A percentile compares a stretch with the other conserved stretches of the same genome.
Evolutionary conservation across 1,140 invertebrate species (phyloP).

Genomic region (Tetramorium alpestre): DNA sequence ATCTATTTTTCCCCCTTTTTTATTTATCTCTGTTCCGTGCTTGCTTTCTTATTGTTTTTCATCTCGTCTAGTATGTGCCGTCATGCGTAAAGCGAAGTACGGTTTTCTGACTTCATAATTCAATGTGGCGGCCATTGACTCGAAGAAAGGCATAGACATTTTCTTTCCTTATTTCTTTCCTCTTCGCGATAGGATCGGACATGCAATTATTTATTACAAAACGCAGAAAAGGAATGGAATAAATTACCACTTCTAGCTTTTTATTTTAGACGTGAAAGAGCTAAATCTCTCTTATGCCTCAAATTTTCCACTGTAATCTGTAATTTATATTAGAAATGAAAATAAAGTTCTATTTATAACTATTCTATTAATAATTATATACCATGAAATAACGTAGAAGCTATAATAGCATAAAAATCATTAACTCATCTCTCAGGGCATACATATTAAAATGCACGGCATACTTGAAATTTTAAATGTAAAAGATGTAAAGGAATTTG

Average conservation of each 20-base stretch:
- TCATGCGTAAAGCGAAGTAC: slow-evolving; percentile 1
- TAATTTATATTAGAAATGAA: background rate
- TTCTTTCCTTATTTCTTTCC: background rate
- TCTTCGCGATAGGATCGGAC: background rate
- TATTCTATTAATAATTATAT: too few relatives aligned
- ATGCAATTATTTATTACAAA: background rate
- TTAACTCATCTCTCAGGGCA: background rate
- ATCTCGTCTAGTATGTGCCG: background rate
- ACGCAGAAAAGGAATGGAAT: background rate
- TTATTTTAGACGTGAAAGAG: background rate
- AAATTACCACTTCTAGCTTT: background rate
- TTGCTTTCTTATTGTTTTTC: background rate
- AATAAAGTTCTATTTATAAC: background rate
- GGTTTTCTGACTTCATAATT: background rate
- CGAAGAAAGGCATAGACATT: background rate
- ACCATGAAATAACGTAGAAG: too few relatives aligned
- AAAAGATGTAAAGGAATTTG: background rate
- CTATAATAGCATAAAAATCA: background rate
- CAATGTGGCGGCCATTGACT: background rate
- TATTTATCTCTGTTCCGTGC: background rate
- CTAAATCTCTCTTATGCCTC: background rate
- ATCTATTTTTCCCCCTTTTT: background rate
- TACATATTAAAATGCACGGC: background rate
- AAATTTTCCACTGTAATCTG: background rate
- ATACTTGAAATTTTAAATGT: background rate